These are phyloP conservation scores for Triplophysa rosa DNA, from an alignment of 2,113 vertebrate species.

Conservation along the genomic window DNA sequence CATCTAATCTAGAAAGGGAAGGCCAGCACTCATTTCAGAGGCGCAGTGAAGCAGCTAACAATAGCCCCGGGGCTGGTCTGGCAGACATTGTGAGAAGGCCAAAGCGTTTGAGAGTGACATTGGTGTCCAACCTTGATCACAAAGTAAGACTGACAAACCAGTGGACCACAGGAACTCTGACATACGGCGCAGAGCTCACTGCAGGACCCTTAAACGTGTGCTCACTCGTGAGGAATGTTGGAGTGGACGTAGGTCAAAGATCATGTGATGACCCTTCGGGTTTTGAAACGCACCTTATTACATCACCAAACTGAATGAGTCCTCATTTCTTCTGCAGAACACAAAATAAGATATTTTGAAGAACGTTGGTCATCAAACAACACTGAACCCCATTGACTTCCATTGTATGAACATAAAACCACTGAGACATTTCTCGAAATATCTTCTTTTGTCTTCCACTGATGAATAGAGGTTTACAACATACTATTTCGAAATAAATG, in stretches of 20 bases:
- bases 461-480: too few relatives aligned
- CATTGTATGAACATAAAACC: too few relatives aligned
- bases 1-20: constrained; percentile 26
- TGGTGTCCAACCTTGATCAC: constrained; percentile 28
- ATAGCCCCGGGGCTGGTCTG: constrained; percentile 56
- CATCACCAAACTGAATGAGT: constrained; percentile 6
- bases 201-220: background rate
- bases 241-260: constrained; percentile 8
- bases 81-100: constrained; percentile 8
- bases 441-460: too few relatives aligned
- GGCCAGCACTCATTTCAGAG: constrained; percentile 55
- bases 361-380: too few relatives aligned
- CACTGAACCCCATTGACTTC: too few relatives aligned
- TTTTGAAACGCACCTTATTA: background rate
- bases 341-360: too few relatives aligned
- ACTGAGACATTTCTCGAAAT: too few relatives aligned
- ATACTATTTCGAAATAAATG: too few relatives aligned
- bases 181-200: background rate
- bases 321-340: too few relatives aligned
- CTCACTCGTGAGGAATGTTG: constrained; percentile 2
- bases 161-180: background rate
- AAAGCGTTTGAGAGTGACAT: constrained; percentile 19
- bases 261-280: background rate
- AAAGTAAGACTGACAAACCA: constrained; percentile 29
- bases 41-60: constrained; percentile 64